Evolutionary conservation across 2,797 vertebrate species (phyloP).

Genomic region (Pseudochirops cupreus): DNA sequence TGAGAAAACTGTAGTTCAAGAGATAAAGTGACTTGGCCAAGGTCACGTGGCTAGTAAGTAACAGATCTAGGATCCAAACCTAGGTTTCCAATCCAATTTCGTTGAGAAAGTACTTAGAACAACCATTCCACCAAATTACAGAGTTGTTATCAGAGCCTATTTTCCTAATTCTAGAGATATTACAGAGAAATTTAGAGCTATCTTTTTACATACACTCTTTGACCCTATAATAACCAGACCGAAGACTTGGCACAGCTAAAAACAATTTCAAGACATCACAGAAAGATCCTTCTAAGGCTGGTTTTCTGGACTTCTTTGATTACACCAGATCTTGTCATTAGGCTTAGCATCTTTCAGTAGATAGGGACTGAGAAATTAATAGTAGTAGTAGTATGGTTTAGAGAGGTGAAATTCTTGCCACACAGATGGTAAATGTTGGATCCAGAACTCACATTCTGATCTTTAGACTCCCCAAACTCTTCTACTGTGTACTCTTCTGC

Average conservation of each 20-base stretch:
- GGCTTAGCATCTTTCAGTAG: neutral
- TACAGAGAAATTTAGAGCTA: neutral
- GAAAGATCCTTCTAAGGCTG: neutral
- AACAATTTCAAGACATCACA: neutral
- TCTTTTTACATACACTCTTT: neutral
- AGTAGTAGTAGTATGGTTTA: neutral
- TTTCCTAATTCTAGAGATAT: neutral
- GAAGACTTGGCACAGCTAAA: neutral
- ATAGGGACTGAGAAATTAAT: neutral
- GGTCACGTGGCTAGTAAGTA: neutral
- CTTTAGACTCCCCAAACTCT: neutral
- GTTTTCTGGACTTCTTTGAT: neutral
- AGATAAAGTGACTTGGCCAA: neutral
- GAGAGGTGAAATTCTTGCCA: neutral
- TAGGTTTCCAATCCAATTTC: neutral
- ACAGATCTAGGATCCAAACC: neutral
- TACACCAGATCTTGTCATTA: neutral
- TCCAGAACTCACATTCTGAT: neutral
- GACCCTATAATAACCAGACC: neutral
- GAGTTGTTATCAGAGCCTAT: neutral
- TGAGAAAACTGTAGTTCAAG: neutral
- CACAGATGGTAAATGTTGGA: neutral
- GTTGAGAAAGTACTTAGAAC: neutral
- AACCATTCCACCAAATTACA: neutral
- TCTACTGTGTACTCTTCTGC: neutral